A percentile compares a stretch with the other conserved stretches of the same genome.
Conservation (phyloP, 2,113 vertebrate species). For the Amazona vittata region DNA sequence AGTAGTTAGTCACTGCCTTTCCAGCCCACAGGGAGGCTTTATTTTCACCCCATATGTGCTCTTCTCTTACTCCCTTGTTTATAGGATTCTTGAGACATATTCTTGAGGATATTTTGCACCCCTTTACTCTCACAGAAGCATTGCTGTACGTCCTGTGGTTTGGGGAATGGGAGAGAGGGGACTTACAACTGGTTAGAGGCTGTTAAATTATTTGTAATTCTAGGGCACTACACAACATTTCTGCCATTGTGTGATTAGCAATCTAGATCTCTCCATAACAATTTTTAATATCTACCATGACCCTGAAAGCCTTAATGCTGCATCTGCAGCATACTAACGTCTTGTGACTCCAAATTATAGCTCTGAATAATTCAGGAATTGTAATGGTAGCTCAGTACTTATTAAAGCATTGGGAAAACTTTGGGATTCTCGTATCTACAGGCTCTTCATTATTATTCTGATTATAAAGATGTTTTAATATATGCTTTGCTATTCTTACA, state of each 20-base stretch:
- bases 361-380: constrained; percentile 77
- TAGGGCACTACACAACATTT: constrained; percentile 17
- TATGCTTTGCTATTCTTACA: constrained; percentile 24
- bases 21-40: constrained; percentile 3
- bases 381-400: constrained; percentile 47
- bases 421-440: constrained; percentile 59
- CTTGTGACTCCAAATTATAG: constrained; percentile 50
- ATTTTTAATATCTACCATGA: constrained; percentile 79
- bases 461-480: constrained; percentile 49
- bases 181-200: background rate
- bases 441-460: constrained; percentile 46
- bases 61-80: constrained; percentile 17
- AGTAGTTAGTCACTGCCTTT: constrained; percentile 47
- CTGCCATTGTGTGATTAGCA: constrained; percentile 67
- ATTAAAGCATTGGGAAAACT: constrained; percentile 66
- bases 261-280: constrained; percentile 69
- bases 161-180: background rate
- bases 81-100: background rate
- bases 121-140: constrained; percentile 1
- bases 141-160: background rate
- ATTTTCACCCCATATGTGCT: background rate
- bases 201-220: constrained; percentile 71
- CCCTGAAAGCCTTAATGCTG: constrained; percentile 59
- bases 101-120: constrained; percentile 11
- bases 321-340: constrained; percentile 72